Conservation (phyloP, 30 jellyfish, hydroid and myxozoan genomes). For the Aurelia sp. region DNA sequence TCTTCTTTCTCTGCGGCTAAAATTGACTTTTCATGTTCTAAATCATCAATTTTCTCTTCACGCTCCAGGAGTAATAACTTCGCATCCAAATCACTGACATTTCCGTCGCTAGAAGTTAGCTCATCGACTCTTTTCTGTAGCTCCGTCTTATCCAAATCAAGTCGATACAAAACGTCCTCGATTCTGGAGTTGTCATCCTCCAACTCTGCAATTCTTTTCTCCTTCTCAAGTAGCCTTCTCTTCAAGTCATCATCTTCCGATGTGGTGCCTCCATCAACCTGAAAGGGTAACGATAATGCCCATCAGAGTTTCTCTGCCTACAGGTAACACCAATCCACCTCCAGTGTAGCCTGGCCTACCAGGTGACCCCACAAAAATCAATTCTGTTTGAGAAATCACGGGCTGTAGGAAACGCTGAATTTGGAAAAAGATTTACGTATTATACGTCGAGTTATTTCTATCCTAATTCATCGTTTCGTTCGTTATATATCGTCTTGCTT, state of each 20-base stretch:
- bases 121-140: conserved; percentile 51
- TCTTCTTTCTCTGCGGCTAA: conserved; percentile 27
- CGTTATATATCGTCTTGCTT: too few species aligned
- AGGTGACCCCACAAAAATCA: too few species aligned
- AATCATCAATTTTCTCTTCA: conserved; percentile 50
- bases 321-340: too few species aligned
- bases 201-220: conserved; percentile 20
- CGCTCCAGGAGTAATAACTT: conserved; percentile 2
- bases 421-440: too few species aligned
- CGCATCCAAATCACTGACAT: conserved; percentile 11
- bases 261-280: too few species aligned
- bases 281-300: too few species aligned
- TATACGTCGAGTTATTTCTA: too few species aligned
- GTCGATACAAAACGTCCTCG: conserved; percentile 50
- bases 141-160: conserved; percentile 45
- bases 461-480: too few species aligned
- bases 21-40: conserved; percentile 18
- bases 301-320: too few species aligned
- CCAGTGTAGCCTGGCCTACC: too few species aligned
- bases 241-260: neutral
- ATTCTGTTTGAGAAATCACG: too few species aligned
- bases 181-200: conserved; percentile 45
- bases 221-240: conserved; percentile 10
- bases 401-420: too few species aligned
- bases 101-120: conserved; percentile 37